Base-by-base conservation (phyloP, 2,888 invertebrate genomes). In the Chymomyza caudatula region DNA sequence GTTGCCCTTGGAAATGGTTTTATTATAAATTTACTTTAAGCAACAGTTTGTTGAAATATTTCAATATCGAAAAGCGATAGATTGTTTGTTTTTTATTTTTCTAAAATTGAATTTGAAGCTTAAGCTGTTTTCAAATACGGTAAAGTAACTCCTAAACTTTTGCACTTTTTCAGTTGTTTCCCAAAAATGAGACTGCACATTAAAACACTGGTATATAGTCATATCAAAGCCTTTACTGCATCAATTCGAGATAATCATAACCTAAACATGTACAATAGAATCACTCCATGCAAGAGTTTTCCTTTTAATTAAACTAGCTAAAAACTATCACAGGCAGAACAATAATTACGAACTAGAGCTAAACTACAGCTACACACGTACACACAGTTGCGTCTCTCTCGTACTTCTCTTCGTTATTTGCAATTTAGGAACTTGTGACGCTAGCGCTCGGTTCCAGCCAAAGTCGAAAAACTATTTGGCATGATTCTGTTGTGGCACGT, bases 401-500 rank as follows among this genome's bases (percentile, higher is more conserved):
- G 13, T 17, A 15, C 51, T 55, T 53, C 60, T 56, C 49, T 56
- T 57, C 53, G 44, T 65, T 3, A 75, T 60, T 65, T 61, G 75
- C 73, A 51, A 67, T 69, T 71, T 80, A 83, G 83, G 83, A 83
- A 83, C 83, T 84, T 73, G 77, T 37, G 15, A 55, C 51, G 61
- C 66, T 52, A 43, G 11, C 19, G 11, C 22, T 8, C 15, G 43
- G 47, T 25, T 42, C 55, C 22, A 17, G 22, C 51, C 42, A 42
- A 29, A 13, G 49, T 15, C 17, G 43, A 44, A 25, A 11, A 17
- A 19, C 49, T 76, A 76, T 60, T 64, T 71, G 43, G 69, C 71
- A 60, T 84, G 75, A 72, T 81, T 87, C 71, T 87, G 29, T 37
- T 37, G 85, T n/a, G 88, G 88, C 88, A 96, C 95, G 90, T 97